A percentile compares a stretch with the other conserved stretches of the same genome.
phyloP scores from a whole-genome alignment of 2,888 invertebrate genomes.

The Pomacea canaliculata region DNA sequence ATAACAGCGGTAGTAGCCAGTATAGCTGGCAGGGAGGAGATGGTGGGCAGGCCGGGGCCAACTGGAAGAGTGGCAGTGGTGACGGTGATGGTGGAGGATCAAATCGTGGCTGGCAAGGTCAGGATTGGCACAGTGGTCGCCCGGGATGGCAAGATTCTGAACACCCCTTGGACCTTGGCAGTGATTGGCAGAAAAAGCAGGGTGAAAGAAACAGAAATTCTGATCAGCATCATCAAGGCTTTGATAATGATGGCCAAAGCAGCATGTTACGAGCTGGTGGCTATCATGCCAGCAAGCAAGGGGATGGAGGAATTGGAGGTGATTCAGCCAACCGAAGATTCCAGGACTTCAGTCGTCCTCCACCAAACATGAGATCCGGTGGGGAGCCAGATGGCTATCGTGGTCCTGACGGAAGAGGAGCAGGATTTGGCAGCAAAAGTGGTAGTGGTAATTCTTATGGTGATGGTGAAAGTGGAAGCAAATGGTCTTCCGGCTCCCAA shows the following conservation, averaged over 20 bases:
- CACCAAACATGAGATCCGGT: slow-evolving; percentile 4
- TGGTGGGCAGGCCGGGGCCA: slow-evolving; percentile 2
- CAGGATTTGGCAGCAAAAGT: slow-evolving; percentile 5
- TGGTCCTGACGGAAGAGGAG: neutral
- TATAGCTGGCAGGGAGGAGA: neutral
- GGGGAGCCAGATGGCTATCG: slow-evolving; percentile 4
- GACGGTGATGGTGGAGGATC: neutral
- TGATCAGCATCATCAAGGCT: slow-evolving; percentile 5
- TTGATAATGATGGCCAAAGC: neutral
- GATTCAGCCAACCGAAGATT: slow-evolving; percentile 1
- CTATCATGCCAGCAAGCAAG: slow-evolving; percentile 2
- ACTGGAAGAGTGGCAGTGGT: slow-evolving; percentile 4
- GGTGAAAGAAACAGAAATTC: slow-evolving; percentile 9
- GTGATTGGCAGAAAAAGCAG: slow-evolving; percentile 8
- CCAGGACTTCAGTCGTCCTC: slow-evolving; percentile 24
- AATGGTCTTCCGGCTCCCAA: slow-evolving; percentile 1
- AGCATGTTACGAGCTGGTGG: slow-evolving; percentile 5
- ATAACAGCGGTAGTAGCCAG: neutral
- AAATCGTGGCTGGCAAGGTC: slow-evolving; percentile 5
- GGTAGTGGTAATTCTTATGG: slow-evolving; percentile 10
- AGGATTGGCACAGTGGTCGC: slow-evolving; percentile 8
- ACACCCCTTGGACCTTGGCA: neutral
- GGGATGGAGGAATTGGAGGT: slow-evolving; percentile 8
- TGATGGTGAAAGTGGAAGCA: slow-evolving; percentile 2
- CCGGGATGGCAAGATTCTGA: slow-evolving; percentile 16